Evolutionary conservation across 2,888 invertebrate species (phyloP), one percentile per base, ranked within the genome.

Genomic region (Clunio marinus): DNA sequence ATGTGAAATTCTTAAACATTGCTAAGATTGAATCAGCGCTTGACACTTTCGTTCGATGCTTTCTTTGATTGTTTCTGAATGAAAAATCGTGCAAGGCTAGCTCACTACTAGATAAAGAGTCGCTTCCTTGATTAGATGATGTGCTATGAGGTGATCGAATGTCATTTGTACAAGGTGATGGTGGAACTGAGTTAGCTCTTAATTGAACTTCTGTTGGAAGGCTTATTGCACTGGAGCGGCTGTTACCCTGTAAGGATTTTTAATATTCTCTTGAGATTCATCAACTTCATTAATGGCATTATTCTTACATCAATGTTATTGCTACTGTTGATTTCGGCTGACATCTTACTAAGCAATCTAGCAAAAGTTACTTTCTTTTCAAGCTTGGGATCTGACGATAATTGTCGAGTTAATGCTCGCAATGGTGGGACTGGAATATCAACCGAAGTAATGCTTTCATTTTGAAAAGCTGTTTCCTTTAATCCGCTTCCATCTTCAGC

Each of bases 291-390:
- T 17, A n/a, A n/a, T n/a, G n/a, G n/a, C n/a, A n/a, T n/a, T n/a
- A n/a, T n/a, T n/a, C n/a, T 72, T 72, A 82, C 82, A 24, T 87
- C 87, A 69, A 87, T 82, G 70, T 88, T 88, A 0, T 88, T 88
- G 69, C 88, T 86, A 0, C 87, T 87, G 74, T 86, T 88, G 85
- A 89, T 88, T 80, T 89, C 89, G 7, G 88, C 86, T 10, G 88
- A 88, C 3, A 89, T 88, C 77, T 86, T 88, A 74, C 86, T 88
- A 22, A 89, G 76, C 62, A 89, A 77, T 71, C 88, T 81, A 0
- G 89, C 89, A 74, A 89, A 89, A 0, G 88, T 89, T 5, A 89
- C 88, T 77, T 89, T 89, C 79, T 89, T 89, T 75, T 89, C 89
- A 67, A 88, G 77, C 74, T 88, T 88, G 10, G 86, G 85, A 77